Base-by-base conservation (phyloP, 2,797 vertebrate genomes). In the Carapus acus region DNA sequence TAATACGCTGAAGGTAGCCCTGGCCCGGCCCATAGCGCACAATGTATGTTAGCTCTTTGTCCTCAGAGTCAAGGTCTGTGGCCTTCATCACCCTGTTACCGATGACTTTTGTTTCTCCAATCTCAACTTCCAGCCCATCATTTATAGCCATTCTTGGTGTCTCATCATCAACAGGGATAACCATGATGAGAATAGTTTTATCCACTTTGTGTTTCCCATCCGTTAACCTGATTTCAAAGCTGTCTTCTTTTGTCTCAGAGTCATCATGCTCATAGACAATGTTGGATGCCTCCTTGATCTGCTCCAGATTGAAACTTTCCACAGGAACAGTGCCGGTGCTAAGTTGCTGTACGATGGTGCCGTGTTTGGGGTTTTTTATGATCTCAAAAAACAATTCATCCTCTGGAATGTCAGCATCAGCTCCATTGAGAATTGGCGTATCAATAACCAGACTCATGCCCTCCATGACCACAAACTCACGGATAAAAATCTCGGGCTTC, bases 221-320 rank as follows among this genome's bases (percentile, higher is more conserved):
- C 42, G 86, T 90, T 29, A 94, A 74, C 48, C 83, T 84, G 71
- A 95, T 84, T 73, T 83, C 82, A 78, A 94, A 95, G 47, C 85
- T 88, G 69, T 93, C 91, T 56, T 94, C 87, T 60, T 87, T 91
- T 15, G 83, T 91, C 71, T 95, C 92, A 0, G 89, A 94, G 74
- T 94, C 91, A 69, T 93, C 90, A 5, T 94, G 92, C 44, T 94
- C 91, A 66, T 93, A 95, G 27, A 91, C 85, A 58, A 92, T 90
- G 47, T 86, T 89, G 38, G 90, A 93, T 13, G 81, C 86, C 62
- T 91, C 89, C 62, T 88, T 89, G 58, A 95, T 92, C 66, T 92
- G 87, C 60, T 90, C 86, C 45, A 92, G 66, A 31, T 83, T 85
- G 65, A 95, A 96, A 48, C 23, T 90, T 15, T 58, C 54, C 13